A percentile compares a stretch with the other conserved stretches of the same genome.
Evolutionary conservation across 2,888 invertebrate species (phyloP).

Genomic region (Caenorhabditis zanzibari): DNA sequence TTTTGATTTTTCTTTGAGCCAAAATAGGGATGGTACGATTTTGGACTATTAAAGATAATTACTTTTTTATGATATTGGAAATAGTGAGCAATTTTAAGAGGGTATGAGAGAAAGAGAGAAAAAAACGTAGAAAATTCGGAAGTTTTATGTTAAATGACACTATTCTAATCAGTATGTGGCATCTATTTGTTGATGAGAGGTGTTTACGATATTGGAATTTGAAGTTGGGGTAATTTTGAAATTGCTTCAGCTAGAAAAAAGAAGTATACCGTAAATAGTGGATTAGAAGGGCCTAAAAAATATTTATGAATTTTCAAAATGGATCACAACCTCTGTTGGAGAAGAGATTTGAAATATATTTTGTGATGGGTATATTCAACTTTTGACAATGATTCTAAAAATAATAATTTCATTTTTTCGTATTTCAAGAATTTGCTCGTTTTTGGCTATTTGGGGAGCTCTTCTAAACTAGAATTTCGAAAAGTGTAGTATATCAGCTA

Average conservation of each 20-base stretch:
- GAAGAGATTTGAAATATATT: too few relatives aligned
- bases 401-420: too few relatives aligned
- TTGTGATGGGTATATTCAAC: too few relatives aligned
- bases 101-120: constrained; percentile 1
- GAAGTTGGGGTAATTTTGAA: background rate
- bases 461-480: background rate
- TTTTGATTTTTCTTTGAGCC: constrained; percentile 25
- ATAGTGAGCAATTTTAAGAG: background rate
- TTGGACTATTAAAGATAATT: constrained; percentile 51
- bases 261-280: too few relatives aligned
- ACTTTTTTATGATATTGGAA: constrained; percentile 24
- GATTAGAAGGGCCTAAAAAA: too few relatives aligned
- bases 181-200: constrained; percentile 4
- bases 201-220: constrained; percentile 23
- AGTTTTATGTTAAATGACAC: constrained; percentile 46
- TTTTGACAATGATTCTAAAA: too few relatives aligned
- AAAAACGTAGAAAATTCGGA: constrained; percentile 43
- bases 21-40: constrained; percentile 28
- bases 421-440: too few relatives aligned
- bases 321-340: too few relatives aligned
- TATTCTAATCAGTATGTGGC: constrained; percentile 27
- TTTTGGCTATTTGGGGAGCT: too few relatives aligned
- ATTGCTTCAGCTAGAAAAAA: too few relatives aligned
- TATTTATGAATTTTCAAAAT: too few relatives aligned
- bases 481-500: background rate